Conservation (phyloP, 2,888 invertebrate species). For the Tromatobia lineatoria region DNA sequence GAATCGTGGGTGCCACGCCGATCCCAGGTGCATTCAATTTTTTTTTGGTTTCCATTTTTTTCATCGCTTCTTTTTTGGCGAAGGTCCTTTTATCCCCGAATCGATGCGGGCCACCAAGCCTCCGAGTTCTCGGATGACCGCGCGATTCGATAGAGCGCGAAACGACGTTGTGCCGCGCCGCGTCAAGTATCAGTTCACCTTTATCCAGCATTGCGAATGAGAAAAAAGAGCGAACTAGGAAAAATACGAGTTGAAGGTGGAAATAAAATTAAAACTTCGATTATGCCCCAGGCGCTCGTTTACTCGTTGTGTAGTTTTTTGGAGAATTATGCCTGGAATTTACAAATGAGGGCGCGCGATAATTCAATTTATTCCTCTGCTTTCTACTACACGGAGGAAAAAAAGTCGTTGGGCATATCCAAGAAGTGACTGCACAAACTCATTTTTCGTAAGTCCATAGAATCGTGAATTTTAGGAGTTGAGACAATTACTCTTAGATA, state of each 20-base stretch:
- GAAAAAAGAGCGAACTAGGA: background rate
- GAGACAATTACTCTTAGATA: too few relatives aligned
- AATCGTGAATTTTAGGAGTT: too few relatives aligned
- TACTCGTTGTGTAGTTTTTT: background rate
- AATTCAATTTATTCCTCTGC: background rate
- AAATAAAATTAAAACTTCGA: slow-evolving; percentile 16
- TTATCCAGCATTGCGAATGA: slow-evolving; percentile 39
- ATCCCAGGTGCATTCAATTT: slow-evolving; percentile 42
- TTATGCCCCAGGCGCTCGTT: slow-evolving; percentile 12
- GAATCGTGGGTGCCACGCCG: slow-evolving; percentile 25
- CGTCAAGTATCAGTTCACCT: slow-evolving; percentile 64
- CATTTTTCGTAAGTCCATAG: too few relatives aligned
- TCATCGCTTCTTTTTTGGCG: slow-evolving; percentile 11
- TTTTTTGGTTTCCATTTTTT: slow-evolving; percentile 28
- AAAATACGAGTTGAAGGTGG: slow-evolving; percentile 9
- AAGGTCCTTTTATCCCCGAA: slow-evolving; percentile 50
- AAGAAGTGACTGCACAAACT: too few relatives aligned
- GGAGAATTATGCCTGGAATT: slow-evolving; percentile 10
- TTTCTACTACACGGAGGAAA: background rate
- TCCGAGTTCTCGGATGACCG: slow-evolving; percentile 48
- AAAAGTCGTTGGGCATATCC: too few relatives aligned
- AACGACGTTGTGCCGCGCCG: slow-evolving; percentile 63
- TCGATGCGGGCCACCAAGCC: slow-evolving; percentile 43
- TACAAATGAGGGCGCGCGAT: background rate
- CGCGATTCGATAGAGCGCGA: slow-evolving; percentile 65